Base-by-base conservation (phyloP, 1,140 invertebrate genomes). In the Atta colombica region DNA sequence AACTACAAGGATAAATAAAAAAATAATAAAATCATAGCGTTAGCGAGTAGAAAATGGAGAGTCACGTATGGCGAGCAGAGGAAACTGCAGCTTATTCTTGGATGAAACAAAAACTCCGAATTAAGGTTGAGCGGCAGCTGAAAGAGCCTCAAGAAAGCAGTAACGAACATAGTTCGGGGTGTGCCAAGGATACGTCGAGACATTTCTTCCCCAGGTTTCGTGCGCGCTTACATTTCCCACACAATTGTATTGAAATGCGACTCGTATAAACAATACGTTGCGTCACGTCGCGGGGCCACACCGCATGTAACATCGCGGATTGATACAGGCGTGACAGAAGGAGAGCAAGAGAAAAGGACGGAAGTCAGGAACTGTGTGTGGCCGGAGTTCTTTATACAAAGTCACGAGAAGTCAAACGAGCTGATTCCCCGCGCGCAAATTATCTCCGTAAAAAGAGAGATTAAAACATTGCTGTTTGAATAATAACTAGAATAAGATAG, bases 181-280 rank as follows among this genome's bases (percentile, higher is more conserved):
- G 89, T 90, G 91, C 91, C 91, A 92, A 93, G 92, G 91, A 91
- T 92, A 92, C 87, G 74, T 74, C 71, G 87, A 89, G 88, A 88
- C 87, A 89, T 92, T 92, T 92, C 92, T 91, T 90, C 86, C 68
- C 68, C 75, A 81, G 80, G 86, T 88, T 87, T 84, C 66, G 25
- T 86, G 92, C 74, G 60, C 74, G 71, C 65, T 8, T 72, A 39
- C 45, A 25, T 87, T 93, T 90, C 87, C 91, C 93, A 92, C 92
- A 92, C 87, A 88, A 93, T 93, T 93, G 92, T 93, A 93, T 93
- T 92, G 92, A 93, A 93, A 93, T 93, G 88, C 86, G 89, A 78
- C 77, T 90, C 78, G 85, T 92, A 35, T 35, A 93, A 93, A 93
- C 93, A 93, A 93, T 93, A 85, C 88, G 85, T 93, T 93, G 91